Percentiles rank a stretch among this genome's conserved stretches.
Evolutionary conservation across 2,113 vertebrate genomes (phyloP).

Genomic region (Lepus europaeus): DNA sequence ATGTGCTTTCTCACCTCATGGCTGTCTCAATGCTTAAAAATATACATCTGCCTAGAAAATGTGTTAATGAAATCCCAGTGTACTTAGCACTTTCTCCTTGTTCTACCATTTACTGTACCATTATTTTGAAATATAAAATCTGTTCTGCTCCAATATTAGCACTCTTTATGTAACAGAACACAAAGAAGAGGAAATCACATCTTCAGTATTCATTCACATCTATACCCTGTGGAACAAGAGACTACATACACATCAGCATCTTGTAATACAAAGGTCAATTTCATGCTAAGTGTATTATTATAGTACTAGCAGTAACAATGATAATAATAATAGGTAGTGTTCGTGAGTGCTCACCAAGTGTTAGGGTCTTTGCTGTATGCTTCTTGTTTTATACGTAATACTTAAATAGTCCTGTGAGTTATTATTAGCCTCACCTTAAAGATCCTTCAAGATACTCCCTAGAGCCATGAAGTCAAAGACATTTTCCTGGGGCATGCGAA

Average conservation of each 20-base stretch:
- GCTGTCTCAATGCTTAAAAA: slow-evolving; percentile 27
- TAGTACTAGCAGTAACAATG: neutral
- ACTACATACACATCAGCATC: neutral
- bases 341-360: neutral
- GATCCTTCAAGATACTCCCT: neutral
- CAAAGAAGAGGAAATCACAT: slow-evolving; percentile 55
- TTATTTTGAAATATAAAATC: slow-evolving; percentile 67
- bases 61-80: slow-evolving; percentile 67
- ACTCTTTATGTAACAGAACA: slow-evolving; percentile 37
- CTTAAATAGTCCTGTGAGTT: neutral
- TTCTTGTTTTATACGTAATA: neutral
- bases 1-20: neutral
- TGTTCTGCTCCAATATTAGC: slow-evolving; percentile 62
- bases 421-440: neutral
- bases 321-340: neutral
- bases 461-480: neutral
- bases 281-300: slow-evolving; percentile 12
- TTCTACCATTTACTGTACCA: slow-evolving; percentile 59
- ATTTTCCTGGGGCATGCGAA: neutral
- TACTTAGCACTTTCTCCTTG: slow-evolving; percentile 64
- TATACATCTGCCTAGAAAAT: slow-evolving; percentile 52
- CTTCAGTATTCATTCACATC: slow-evolving; percentile 33
- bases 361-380: neutral
- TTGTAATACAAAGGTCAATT: slow-evolving; percentile 33
- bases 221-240: neutral